Evolutionary conservation across 2,888 invertebrate genomes (phyloP), one percentile per base, ranked within the genome.

Genomic region (Amphipoea lucens): DNA sequence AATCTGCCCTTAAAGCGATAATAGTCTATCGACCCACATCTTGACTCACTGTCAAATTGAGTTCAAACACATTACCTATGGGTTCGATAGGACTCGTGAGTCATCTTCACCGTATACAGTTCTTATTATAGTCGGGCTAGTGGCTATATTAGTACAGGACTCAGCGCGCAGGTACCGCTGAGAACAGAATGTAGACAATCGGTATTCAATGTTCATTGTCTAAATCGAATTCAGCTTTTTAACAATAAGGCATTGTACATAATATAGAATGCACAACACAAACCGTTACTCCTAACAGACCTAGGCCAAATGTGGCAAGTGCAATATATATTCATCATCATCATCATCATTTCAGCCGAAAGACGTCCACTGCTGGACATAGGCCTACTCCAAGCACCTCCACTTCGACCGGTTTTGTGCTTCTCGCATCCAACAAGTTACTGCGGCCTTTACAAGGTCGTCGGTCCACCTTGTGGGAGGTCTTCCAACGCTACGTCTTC

Each of bases 81-180:
- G n/a, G 9, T 54, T 60, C 62, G 83, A 76, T 80, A 75, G 82
- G 14, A 51, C 48, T 14, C 9, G 36, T 82, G 68, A 80, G 23
- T 81, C 80, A 81, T 63, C 54, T 75, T 60, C 48, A 65, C 36
- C 17, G 78, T 57, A 45, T 54, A 65, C 20, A 48, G 36, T 23
- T 51, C 69, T 62, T 76, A 80, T 68, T 51, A 45, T 81, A 48
- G 23, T 29, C 63, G 12, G 5, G 17, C 48, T 73, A 42, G 40
- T 48, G 73, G 57, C 29, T 65, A 57, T 73, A 72, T 65, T 45
- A 48, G 51, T 29, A n/a, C 45, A 54, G 20, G 1, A 45, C 11
- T 2, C 45, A 45, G 45, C 45, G 45, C 20, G 6, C 42, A n/a
- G 2, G 17, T 36, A 36, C 4, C 3, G 20, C 36, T 42, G 60